phyloP scores from a whole-genome alignment of 2,888 invertebrate species.

The Eledone cirrhosa region DNA sequence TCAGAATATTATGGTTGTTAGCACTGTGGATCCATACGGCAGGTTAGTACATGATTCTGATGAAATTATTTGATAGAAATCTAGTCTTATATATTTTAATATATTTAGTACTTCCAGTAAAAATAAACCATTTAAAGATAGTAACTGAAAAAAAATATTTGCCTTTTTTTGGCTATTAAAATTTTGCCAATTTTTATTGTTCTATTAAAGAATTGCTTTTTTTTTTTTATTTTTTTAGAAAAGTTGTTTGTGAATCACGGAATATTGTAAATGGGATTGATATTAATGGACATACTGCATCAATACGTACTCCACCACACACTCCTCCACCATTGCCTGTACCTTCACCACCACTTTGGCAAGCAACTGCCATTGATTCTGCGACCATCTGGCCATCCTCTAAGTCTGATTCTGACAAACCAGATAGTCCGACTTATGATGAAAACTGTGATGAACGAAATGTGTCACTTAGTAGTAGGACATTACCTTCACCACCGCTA shows the following conservation, averaged over 20 bases:
- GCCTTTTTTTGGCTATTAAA: background rate
- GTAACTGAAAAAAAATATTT: too few relatives aligned
- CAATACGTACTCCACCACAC: slow-evolving; percentile 28
- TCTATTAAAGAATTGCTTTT: background rate
- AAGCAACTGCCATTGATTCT: slow-evolving; percentile 1
- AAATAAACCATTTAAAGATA: too few relatives aligned
- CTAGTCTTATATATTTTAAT: too few relatives aligned
- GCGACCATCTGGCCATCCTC: slow-evolving; percentile 18
- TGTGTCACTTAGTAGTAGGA: background rate
- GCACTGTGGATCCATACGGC: slow-evolving; percentile 65
- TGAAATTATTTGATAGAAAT: background rate
- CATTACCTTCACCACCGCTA: slow-evolving; percentile 1
- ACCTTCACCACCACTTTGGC: slow-evolving; percentile 24
- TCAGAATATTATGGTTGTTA: slow-evolving; percentile 66
- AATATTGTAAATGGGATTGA: slow-evolving; percentile 57
- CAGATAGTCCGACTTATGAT: slow-evolving; percentile 22
- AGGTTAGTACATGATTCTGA: slow-evolving; percentile 49
- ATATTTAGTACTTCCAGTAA: too few relatives aligned
- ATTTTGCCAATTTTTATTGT: too few relatives aligned
- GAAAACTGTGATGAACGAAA: slow-evolving; percentile 19
- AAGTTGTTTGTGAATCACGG: slow-evolving; percentile 53
- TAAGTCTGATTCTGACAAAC: slow-evolving; percentile 4
- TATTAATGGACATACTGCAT: slow-evolving; percentile 43
- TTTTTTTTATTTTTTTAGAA: slow-evolving; percentile 44
- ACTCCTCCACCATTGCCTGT: slow-evolving; percentile 24